Base-by-base conservation (phyloP, 2,888 invertebrate genomes). In the Catocala sponsa region DNA sequence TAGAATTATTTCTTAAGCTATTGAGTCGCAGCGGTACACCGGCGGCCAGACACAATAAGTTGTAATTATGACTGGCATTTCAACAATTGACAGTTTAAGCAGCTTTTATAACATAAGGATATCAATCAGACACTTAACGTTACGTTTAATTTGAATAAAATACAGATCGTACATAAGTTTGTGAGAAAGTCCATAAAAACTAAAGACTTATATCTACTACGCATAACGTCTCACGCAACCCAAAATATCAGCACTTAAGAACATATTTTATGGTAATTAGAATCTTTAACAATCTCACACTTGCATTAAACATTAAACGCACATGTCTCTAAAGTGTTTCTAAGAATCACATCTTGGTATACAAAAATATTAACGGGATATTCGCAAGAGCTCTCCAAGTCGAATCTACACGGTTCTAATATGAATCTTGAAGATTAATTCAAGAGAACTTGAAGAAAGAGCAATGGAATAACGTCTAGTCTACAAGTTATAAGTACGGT, bases 281-380 rank as follows among this genome's bases (percentile, higher is more conserved):
- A 59, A 57, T 65, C 44, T 67, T 67, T 57, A 33, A 50, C 55
- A 70, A 63, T 62, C 63, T 63, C 47, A 63, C 46, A 43, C 49
- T 33, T 41, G 11, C 52, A 55, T 49, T n/a, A 42, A 60, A 59
- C 47, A 65, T 59, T 63, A 65, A 74, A 70, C 66, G 43, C 63
- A 67, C 59, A 65, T 63, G 68, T 66, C 54, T 66, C 59, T 59
- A 59, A 66, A 70, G 66, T 56, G 65, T 66, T 78, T 78, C 76
- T 62, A 50, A 72, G 70, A 74, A 72, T 51, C 42, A 62, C 65
- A 60, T 52, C 55, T 54, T 53, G 4, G 47, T 52, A 66, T 52
- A 70, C 50, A 61, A 71, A 67, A 76, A 83, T 85, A 83, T 82
- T 90, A 90, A 90, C 90, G 88, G 89, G 82, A 79, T 80, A 87